These are phyloP conservation scores for Silurus lanzhouensis DNA, from an alignment of 2,797 vertebrate genomes.

Conservation along the genomic window DNA sequence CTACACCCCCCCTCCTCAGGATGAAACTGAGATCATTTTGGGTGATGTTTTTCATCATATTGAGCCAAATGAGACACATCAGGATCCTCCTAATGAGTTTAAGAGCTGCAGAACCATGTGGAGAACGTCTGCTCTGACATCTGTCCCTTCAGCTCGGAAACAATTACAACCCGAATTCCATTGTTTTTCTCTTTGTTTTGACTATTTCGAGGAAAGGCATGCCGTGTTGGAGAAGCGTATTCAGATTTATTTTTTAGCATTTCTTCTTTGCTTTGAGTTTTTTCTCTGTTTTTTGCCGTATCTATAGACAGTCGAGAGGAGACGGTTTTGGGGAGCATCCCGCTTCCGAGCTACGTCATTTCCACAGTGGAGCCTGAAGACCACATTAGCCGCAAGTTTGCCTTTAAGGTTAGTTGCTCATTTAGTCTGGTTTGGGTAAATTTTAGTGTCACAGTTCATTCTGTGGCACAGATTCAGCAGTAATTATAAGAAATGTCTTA, in stretches of 20 bases:
- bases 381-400: constrained; percentile 95
- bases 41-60: neutral
- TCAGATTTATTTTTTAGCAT: neutral
- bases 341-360: constrained; percentile 91
- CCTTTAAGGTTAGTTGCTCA: constrained; percentile 89
- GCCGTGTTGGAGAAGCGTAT: neutral
- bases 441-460: no score
- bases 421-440: neutral
- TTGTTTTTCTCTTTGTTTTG: neutral
- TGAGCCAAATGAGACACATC: neutral
- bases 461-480: neutral
- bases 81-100: neutral
- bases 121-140: constrained; percentile 19
- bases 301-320: constrained; percentile 95
- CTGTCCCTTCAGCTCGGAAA: neutral
- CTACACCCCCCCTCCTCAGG: neutral
- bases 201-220: neutral
- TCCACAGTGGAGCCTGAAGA: constrained; percentile 90
- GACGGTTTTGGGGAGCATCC: constrained; percentile 92
- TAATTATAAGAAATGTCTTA: neutral
- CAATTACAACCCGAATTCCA: neutral
- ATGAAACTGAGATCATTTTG: neutral
- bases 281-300: constrained; percentile 28
- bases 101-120: neutral
- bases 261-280: neutral